A percentile compares a stretch with the other conserved stretches of the same genome.
Conservation (phyloP, 2,888 invertebrate genomes). For the Uloborus plumipes region DNA sequence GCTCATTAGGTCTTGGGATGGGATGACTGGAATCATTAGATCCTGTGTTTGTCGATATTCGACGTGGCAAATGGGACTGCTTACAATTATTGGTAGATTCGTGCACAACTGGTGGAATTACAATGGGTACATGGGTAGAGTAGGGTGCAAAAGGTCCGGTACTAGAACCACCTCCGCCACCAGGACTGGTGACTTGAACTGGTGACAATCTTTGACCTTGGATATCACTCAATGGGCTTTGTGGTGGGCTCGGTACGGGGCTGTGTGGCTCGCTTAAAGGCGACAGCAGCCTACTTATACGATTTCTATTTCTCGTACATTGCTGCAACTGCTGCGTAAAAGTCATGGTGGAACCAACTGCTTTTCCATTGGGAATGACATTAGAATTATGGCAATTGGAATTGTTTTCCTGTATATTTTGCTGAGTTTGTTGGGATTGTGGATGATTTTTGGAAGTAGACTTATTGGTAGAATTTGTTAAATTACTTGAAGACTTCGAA, state of each 20-base stretch:
- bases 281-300: conserved; percentile 76
- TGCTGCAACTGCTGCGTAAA: conserved; percentile 94
- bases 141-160: conserved; percentile 25
- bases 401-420: conserved; percentile 21
- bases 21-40: conserved; percentile 51
- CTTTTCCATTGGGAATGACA: conserved; percentile 34
- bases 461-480: conserved; percentile 79
- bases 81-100: conserved; percentile 33
- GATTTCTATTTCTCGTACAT: conserved; percentile 80
- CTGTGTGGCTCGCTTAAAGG: conserved; percentile 79
- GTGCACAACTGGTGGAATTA: conserved; percentile 43
- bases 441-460: conserved; percentile 68
- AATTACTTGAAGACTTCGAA: conserved; percentile 81
- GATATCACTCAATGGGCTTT: conserved; percentile 76
- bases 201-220: conserved; percentile 56
- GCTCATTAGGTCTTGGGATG: conserved; percentile 70
- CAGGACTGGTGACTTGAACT: conserved; percentile 63
- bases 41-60: conserved; percentile 30
- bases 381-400: conserved; percentile 8
- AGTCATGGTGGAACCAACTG: conserved; percentile 77
- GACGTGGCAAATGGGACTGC: conserved; percentile 47
- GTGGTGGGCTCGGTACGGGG: conserved; percentile 85
- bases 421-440: conserved; percentile 33
- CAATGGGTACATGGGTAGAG: conserved; percentile 51
- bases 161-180: conserved; percentile 14